Conservation (phyloP, 2,113 vertebrate species). For the Apodemus speciosus region DNA sequence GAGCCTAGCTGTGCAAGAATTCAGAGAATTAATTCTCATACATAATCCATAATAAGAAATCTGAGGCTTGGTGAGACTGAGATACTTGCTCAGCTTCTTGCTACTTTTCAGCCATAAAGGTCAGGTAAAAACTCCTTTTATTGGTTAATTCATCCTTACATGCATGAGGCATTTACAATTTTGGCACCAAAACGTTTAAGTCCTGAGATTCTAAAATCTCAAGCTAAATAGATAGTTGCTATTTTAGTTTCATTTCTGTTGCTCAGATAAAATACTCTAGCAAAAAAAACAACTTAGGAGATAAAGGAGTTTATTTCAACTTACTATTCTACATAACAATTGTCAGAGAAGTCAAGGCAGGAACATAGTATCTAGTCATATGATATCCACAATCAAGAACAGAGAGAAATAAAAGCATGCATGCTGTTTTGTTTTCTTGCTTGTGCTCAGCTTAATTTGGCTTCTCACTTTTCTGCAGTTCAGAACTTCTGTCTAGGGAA, state of each 20-base stretch:
- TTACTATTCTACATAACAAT: too few species aligned
- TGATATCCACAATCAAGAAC: background rate
- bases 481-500: background rate
- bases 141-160: background rate
- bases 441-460: background rate
- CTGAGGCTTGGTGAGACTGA: background rate
- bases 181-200: background rate
- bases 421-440: too few species aligned
- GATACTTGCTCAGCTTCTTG: background rate
- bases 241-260: background rate
- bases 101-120: background rate
- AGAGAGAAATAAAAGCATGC: background rate
- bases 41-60: background rate
- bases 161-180: background rate
- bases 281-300: background rate
- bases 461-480: background rate
- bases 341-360: background rate
- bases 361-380: background rate
- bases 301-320: background rate
- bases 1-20: background rate
- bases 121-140: background rate
- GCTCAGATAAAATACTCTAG: background rate
- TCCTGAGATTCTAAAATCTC: background rate
- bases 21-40: background rate
- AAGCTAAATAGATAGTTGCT: background rate